phyloP scores from a whole-genome alignment of 2,888 invertebrate species.

The Chloroclysta siterata region DNA sequence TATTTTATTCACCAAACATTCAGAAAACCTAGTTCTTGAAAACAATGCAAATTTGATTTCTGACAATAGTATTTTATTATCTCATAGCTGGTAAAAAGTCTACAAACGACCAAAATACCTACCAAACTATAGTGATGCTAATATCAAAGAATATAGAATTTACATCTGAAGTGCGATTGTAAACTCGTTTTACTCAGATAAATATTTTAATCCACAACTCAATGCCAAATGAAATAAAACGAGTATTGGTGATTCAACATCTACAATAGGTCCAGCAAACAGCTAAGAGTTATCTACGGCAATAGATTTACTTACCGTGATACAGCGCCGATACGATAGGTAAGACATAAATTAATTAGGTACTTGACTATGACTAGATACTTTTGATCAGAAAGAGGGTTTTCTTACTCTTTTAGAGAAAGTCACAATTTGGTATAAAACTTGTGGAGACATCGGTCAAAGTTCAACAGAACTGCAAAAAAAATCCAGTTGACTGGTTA shows the following conservation, averaged over 20 bases:
- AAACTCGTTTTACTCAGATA: conserved; percentile 7
- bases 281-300: conserved; percentile 11
- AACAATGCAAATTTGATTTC: no score
- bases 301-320: conserved; percentile 14
- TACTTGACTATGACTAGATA: not conserved
- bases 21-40: no score
- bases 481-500: no score
- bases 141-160: not conserved
- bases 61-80: no score
- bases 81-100: no score
- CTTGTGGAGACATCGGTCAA: no score
- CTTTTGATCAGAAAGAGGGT: no score
- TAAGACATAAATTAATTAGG: conserved; percentile 10
- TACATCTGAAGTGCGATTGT: conserved; percentile 2
- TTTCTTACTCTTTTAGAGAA: no score
- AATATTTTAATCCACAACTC: conserved; percentile 14
- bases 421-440: no score
- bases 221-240: conserved; percentile 24
- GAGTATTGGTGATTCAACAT: conserved; percentile 19
- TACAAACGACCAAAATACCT: not conserved
- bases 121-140: not conserved
- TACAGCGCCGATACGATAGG: not conserved
- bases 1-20: no score
- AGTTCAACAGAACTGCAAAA: no score
- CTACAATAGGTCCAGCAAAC: conserved; percentile 6